Evolutionary conservation across 30 jellyfish, hydroid and myxozoan genomes (phyloP), one percentile per base, ranked within the genome.

Genomic region (Hydractinia symbiolongicarpus): DNA sequence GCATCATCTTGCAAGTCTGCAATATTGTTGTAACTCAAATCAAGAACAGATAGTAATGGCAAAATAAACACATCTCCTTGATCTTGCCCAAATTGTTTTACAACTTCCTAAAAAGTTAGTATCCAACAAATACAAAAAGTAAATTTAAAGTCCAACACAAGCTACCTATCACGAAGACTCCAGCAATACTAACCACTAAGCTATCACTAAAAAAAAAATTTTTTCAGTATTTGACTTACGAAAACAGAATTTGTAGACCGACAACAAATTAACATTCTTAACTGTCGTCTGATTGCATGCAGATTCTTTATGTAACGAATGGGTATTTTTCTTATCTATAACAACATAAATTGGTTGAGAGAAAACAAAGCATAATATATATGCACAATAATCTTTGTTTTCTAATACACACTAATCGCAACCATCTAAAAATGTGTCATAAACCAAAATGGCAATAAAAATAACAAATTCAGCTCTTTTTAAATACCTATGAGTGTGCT

Each of bases 21-120:
- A 86, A 90, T 90, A 13, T 88, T 90, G 79, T 90, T 90, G 84
- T 86, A 90, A 76, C 97, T 90, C 52, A 90, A 68, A 77, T 90
- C 97, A 57, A 90, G 87, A 9, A 86, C 78, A 54, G 84, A 81
- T 89, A 90, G 78, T 49, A 60, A 88, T 11, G 86, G 90, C 15
- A 90, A 67, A 20, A 85, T 82, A 14, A 83, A 78, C 50, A 85
- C 81, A 52, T 86, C 91, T 54, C 76, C 72, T 40, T 79, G 73
- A 21, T 82, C 93, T 56, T 72, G 55, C 7, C 93, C 97, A 90
- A 90, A 90, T 50, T 82, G 86, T 49, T 77, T 68, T 7, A 90
- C 84, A 49, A 71, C 95, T 57, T 82, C 89, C 97, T 90, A 66
- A 21, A 78, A 51, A 76, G 64, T 8, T 14, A 20, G 61, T 30